Conservation (phyloP, 2,113 vertebrate genomes). For the Bagarius yarrelli region DNA sequence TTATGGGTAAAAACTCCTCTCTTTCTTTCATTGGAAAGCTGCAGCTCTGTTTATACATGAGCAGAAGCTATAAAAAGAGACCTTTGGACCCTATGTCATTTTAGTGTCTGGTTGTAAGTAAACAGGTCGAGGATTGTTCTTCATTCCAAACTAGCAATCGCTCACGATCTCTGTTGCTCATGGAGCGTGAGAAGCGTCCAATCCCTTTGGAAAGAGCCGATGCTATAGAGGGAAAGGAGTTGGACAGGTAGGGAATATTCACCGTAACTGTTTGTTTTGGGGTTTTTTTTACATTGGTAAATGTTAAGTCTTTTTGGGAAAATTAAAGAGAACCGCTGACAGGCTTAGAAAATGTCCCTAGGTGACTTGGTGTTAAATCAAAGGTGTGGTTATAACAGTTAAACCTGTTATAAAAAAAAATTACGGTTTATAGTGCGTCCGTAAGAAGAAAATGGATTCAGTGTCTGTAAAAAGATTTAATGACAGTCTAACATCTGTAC, state of each 20-base stretch:
- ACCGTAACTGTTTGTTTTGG: background rate
- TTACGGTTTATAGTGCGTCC: background rate
- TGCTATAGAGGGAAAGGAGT: conserved; percentile 19
- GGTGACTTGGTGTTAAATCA: background rate
- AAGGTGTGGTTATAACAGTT: no score
- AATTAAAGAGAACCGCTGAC: background rate
- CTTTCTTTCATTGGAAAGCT: background rate
- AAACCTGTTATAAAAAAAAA: background rate
- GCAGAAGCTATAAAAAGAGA: conserved; percentile 57
- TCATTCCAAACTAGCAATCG: background rate
- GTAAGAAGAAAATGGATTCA: background rate
- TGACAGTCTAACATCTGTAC: background rate
- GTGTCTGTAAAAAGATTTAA: background rate
- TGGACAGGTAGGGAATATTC: conserved; percentile 43
- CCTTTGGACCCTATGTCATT: conserved; percentile 62
- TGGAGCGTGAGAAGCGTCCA: conserved; percentile 55
- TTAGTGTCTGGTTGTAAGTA: background rate
- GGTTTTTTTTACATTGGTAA: background rate
- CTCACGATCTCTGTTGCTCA: conserved; percentile 20
- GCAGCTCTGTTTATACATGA: background rate
- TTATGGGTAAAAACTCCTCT: conserved; percentile 24
- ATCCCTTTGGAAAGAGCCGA: background rate
- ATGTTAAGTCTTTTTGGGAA: background rate
- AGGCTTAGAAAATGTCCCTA: background rate
- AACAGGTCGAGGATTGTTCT: background rate